Evolutionary conservation across 2,797 vertebrate genomes (phyloP), one percentile per base, ranked within the genome.

Genomic region (Chlorospingus flavigularis): DNA sequence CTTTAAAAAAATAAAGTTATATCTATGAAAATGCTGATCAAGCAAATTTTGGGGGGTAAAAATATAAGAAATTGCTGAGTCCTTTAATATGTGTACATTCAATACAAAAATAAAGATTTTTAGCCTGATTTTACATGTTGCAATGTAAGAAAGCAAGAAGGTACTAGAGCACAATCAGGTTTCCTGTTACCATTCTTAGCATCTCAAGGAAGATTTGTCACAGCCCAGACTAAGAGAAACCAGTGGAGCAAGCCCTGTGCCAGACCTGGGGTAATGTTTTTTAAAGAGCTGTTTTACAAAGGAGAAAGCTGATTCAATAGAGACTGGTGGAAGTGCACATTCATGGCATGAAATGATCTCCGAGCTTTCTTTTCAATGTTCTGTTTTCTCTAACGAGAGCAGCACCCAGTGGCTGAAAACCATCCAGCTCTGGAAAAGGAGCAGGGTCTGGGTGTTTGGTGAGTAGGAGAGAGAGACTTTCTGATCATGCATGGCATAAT

Each of bases 331-430:
- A 90, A 82, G 35, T 68, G 33, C 25, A 33, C 10, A 31, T 58
- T 77, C 48, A 17, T 17, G 23, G 42, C 28, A 66, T 33, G 58
- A 92, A 94, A 76, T 53, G 31, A 51, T 68, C 82, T 30, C 25
- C 5, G 26, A 42, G 90, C 78, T 94, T 91, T 78, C 45, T 92
- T 65, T 47, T 43, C 79, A 4, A 23, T 42, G 35, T 40, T 55
- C 39, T 2, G 10, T 82, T 82, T 86, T 45, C 87, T 86, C 96
- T 91, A 67, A 53, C 92, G 80, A 96, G 90, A 96, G 96, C 95
- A 87, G 50, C 97, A 96, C 89, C 96, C 89, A 75, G 95, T 60
- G 96, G 96, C 92, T 47, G 62, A 62, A 77, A 35, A 63, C 18
- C 12, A 50, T 24, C 7, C 62, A 28, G 72, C 39, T 30, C 78